These are phyloP conservation scores for Xenus cinereus DNA, from an alignment of 2,113 vertebrate species.

Conservation along the genomic window DNA sequence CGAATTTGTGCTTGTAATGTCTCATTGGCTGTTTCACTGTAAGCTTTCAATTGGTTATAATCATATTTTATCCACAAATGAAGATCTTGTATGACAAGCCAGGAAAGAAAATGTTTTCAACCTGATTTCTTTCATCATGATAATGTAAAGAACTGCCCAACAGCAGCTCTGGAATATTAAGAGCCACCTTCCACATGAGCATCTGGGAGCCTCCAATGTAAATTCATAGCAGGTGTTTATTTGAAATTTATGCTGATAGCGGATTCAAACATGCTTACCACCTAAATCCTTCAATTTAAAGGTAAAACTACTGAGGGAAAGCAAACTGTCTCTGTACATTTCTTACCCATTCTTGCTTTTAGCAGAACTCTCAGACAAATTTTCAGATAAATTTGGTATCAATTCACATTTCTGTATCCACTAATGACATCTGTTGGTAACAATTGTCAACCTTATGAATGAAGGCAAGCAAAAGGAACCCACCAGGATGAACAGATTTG, in stretches of 20 bases:
- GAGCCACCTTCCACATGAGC: neutral
- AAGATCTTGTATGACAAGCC: neutral
- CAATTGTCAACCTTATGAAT: neutral
- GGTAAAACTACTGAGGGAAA: neutral
- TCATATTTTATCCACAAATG: neutral
- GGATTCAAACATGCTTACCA: neutral
- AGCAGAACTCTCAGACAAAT: neutral
- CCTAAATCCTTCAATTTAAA: neutral
- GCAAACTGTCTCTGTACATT: neutral
- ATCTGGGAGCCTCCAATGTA: neutral
- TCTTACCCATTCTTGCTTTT: neutral
- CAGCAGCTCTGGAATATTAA: neutral
- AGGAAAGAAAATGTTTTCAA: neutral
- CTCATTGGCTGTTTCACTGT: neutral
- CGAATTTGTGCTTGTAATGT: neutral
- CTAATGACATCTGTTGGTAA: neutral
- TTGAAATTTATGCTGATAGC: neutral
- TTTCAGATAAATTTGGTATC: neutral
- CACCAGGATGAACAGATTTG: neutral
- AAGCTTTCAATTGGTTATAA: neutral
- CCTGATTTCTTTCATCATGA: neutral
- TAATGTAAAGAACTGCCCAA: neutral
- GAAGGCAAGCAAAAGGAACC: neutral
- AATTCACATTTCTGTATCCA: neutral
- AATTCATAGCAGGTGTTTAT: neutral